Base-by-base conservation (phyloP, 2,888 invertebrate species). In the Melieria crassipennis region DNA sequence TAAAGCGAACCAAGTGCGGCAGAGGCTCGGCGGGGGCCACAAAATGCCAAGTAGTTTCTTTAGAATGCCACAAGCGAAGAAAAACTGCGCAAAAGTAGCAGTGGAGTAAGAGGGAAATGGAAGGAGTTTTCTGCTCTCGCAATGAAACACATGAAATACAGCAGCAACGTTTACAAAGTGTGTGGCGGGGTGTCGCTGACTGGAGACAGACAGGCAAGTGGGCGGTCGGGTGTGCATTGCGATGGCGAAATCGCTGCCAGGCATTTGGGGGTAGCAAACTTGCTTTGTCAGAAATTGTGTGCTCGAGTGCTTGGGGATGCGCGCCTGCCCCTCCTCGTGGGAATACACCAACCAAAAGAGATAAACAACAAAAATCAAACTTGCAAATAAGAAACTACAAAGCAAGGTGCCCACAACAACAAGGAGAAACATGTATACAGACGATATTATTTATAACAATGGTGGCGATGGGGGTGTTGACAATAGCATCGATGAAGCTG, bases 371-470 rank as follows among this genome's bases (percentile, higher is more conserved):
- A 56, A 72, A 74, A 74, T 74, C 65, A 72, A 69, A 68, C 68
- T 74, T 70, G 62, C 68, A 74, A 72, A 74, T 72, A 72, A 70
- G 68, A 70, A 74, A 70, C 63, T 65, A 69, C 62, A 68, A 57
- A 58, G 16, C 47, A 52, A 30, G 45, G 57, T 64, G 30, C 57
- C 57, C 43, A 42, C 46, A 55, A 30, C 1, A 30, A 30, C 30
- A 30, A 30, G 30, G 30, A 30, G 30, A 30, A 30, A 30, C 30
- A 30, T 30, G 30, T 30, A 30, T 30, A 30, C 30, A 30, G 30
- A 30, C 30, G 30, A 30, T 30, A 30, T 30, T 30, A 30, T 2
- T 30, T 30, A 30, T 2, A 30, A 30, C 30, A 30, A 30, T 30
- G 30, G 30, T 30, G 30, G 30, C 30, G 30, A 30, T 30, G 30